Conservation (phyloP, 1,140 invertebrate genomes). For the Scylla paramamosain region DNA sequence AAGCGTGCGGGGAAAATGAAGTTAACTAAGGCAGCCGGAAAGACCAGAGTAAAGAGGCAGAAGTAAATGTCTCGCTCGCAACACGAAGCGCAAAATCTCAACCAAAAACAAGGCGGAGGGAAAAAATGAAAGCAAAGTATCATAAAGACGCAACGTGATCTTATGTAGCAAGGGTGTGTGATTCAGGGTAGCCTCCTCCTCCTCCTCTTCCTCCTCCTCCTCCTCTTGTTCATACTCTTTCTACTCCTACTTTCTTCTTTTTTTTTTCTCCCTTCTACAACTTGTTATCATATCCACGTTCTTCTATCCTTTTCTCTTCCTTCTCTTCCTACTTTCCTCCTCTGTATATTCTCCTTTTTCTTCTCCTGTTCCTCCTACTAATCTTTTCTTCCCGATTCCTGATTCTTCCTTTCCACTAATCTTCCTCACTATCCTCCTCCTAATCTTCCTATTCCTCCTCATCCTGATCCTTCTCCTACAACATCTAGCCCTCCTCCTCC, state of each 20-base stretch:
- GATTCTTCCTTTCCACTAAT: no score
- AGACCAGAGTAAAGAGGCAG: background rate
- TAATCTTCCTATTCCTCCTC: background rate
- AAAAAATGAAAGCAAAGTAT: slow-evolving; percentile 15
- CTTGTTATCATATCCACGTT: no score
- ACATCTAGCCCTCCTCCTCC: no score
- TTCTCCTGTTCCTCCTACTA: background rate
- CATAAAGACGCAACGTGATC: background rate
- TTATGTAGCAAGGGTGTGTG: background rate
- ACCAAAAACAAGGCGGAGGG: background rate
- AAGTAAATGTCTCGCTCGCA: background rate
- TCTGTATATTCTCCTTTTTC: background rate
- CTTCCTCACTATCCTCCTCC: no score
- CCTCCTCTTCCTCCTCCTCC: background rate
- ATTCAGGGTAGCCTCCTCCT: background rate
- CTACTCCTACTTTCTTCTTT: background rate
- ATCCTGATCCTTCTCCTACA: background rate
- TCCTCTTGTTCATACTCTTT: background rate
- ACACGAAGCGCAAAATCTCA: background rate
- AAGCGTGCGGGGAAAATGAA: background rate
- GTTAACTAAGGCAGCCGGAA: background rate
- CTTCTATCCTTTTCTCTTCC: background rate
- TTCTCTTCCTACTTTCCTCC: background rate
- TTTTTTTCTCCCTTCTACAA: no score
- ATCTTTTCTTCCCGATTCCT: background rate